Base-by-base conservation (phyloP, 2,797 vertebrate genomes). In the Echiichthys vipera region DNA sequence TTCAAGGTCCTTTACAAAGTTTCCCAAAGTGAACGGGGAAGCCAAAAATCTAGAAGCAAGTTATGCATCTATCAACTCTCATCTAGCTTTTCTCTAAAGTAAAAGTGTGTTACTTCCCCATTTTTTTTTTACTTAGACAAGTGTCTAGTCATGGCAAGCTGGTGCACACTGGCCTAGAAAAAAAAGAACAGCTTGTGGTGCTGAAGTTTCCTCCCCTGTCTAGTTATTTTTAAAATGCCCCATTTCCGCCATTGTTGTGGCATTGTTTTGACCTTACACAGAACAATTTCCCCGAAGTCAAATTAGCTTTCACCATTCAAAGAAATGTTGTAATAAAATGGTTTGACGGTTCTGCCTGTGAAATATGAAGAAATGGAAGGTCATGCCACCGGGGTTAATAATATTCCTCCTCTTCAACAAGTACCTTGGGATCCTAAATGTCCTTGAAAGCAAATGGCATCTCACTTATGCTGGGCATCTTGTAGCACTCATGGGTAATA, bases 351-450 rank as follows among this genome's bases (percentile, higher is more conserved):
- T 92, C 90, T 91, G 87, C 91, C 90, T 80, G 86, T 83, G 89
- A 92, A 94, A 91, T 92, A 84, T 88, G 85, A 93, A 93, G 93
- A 93, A 95, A 93, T 85, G 90, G 87, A 91, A 88, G 86, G 89
- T 86, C 80, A 68, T 93, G 95, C 93, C 95, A 95, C 83, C 63
- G 91, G 93, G 95, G 95, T 96, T 96, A 96, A 96, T 95, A 95
- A 93, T 93, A 96, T 96, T 95, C 95, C 90, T 95, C 89, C 92
- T 95, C 90, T 95, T 96, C 95, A 95, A 95, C 94, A 95, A 95
- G 95, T 95, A 95, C 91, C 95, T 86, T 92, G 94, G 95, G 94
- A 95, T 93, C 88, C 64, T 70, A 77, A 75, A 89, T 93, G 94
- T 95, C 95, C 95, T 96, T 96, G 95, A 95, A 93, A 92, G 87